phyloP scores from a whole-genome alignment of 2,113 vertebrate species.

The Origma solitaria region DNA sequence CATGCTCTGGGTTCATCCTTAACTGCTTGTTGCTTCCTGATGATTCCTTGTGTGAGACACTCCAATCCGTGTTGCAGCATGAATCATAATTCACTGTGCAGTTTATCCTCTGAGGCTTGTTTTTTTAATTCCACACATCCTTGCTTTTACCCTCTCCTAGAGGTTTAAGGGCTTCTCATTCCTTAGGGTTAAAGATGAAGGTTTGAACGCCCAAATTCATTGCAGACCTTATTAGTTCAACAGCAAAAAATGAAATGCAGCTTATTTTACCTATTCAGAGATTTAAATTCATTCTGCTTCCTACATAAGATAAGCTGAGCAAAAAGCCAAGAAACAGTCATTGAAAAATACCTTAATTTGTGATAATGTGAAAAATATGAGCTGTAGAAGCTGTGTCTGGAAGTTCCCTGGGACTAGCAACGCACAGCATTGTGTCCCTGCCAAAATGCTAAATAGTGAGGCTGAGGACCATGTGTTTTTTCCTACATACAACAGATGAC shows the following conservation, averaged over 20 bases:
- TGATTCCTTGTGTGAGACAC: constrained; percentile 5
- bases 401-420: not conserved
- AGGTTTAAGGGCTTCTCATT: not conserved
- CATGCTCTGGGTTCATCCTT: not conserved
- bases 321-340: not conserved
- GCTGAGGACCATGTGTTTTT: not conserved
- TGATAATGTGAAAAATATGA: not conserved
- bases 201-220: not conserved
- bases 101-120: not conserved
- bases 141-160: not conserved
- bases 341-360: not conserved
- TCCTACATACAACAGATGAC: not conserved
- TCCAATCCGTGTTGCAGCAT: not conserved
- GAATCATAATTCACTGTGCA: constrained; percentile 42
- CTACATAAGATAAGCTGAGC: not conserved
- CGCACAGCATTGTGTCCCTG: not conserved
- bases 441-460: not conserved
- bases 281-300: not conserved
- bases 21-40: constrained; percentile 38
- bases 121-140: not conserved
- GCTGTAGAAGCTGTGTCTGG: not conserved
- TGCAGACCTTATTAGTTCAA: not conserved
- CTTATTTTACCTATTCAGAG: not conserved
- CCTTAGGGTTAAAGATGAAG: not conserved
- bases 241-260: not conserved